Base-by-base conservation (phyloP, 2,113 vertebrate genomes). In the Podarcis cretensis region DNA sequence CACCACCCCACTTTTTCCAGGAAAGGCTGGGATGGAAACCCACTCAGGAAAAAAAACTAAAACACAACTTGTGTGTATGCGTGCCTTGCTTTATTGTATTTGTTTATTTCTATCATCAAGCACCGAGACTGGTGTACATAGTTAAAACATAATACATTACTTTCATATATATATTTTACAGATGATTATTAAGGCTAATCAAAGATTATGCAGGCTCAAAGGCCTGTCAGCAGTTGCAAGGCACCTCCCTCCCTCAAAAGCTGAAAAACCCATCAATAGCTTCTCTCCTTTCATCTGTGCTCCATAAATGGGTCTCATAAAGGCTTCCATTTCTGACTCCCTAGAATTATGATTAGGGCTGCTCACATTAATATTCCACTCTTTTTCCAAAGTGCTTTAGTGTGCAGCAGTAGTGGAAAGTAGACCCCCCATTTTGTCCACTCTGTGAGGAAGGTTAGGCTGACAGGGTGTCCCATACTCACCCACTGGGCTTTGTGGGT, bases 1-100 rank as follows among this genome's bases (percentile, higher is more conserved):
- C 43, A 43, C 43, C 54, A 12, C 54, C 87, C 85, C 71, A 88
- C 88, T 91, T 76, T 80, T 90, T 89, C 78, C 90, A 95, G 93
- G 87, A 89, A 91, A 89, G 89, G 84, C 79, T 59, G 91, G 95
- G 94, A 93, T 92, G 91, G 92, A 95, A 94, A 93, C 81, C 91
- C 87, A 32, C 89, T 79, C 88, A 83, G 83, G 63, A 63, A 92
- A 94, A 94, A 18, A 1, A 43, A 43, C 40, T 6, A 5, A 94
- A 94, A 94, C 92, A 69, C 94, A 93, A 86, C 92, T 89, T 76
- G 16, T 81, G 92, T 85, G 91, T 88, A 37, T 83, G 73, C 30
- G 93, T 89, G 85, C 69, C 71, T 81, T 87, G 73, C 7, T 43
- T 85, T 90, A 54, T 54, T 54, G 12, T 54, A 54, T 2, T 54